These are phyloP conservation scores for Heliconius charithonia DNA, from an alignment of 2,888 invertebrate genomes.

Conservation along the genomic window DNA sequence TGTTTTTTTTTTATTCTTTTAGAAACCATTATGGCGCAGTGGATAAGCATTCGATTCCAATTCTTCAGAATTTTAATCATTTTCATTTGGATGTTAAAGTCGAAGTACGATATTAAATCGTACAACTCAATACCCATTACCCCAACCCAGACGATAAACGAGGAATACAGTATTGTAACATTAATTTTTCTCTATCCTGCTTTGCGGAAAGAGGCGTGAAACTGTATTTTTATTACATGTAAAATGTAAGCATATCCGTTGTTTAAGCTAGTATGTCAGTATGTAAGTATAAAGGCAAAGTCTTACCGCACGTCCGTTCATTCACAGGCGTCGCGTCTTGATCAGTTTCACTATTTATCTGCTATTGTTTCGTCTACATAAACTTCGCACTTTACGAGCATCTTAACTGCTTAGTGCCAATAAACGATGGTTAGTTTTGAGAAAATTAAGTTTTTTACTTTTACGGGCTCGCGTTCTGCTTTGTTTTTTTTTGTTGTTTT, in stretches of 20 bases:
- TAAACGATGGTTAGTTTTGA: constrained; percentile 62
- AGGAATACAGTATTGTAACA: not conserved
- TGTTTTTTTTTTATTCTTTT: too few species aligned
- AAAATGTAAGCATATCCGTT: constrained; percentile 1
- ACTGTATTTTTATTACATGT: not conserved
- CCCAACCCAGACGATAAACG: too few species aligned
- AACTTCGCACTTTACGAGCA: constrained; percentile 68
- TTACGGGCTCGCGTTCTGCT: constrained; percentile 22
- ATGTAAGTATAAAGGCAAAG: not conserved
- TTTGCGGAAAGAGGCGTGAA: not conserved
- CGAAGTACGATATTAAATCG: too few species aligned
- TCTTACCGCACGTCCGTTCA: constrained; percentile 11
- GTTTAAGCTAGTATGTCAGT: not conserved
- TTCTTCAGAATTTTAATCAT: too few species aligned
- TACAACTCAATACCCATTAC: too few species aligned
- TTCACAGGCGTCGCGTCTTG: constrained; percentile 49
- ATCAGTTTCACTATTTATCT: constrained; percentile 79
- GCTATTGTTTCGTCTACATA: constrained; percentile 71
- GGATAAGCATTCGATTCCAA: too few species aligned
- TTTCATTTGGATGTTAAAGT: too few species aligned
- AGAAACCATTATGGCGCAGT: too few species aligned
- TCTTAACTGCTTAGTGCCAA: constrained; percentile 65
- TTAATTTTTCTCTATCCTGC: not conserved
- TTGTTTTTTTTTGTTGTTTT: not conserved
- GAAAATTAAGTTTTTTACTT: constrained; percentile 65